Evolutionary conservation across 1,140 invertebrate genomes (phyloP).

Genomic region (Drosophila parabipectinata): DNA sequence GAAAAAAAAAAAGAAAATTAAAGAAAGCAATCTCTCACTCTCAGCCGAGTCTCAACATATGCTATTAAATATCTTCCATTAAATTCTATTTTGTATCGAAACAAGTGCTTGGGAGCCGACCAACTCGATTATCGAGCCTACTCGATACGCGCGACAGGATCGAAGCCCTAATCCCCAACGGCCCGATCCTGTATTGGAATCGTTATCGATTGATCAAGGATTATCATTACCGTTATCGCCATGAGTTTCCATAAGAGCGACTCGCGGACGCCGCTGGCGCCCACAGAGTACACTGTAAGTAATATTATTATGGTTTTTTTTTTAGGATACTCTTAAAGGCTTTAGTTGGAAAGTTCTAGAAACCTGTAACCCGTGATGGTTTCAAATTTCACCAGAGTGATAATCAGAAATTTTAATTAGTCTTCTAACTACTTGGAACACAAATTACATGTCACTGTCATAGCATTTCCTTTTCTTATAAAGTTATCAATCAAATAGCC

Average conservation of each 20-base stretch:
- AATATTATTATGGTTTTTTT: slow-evolving; percentile 1
- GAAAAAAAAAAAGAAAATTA: slow-evolving; percentile 12
- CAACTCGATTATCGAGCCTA: slow-evolving; percentile 47
- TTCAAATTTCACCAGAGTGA: not conserved
- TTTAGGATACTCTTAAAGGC: no score
- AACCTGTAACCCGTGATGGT: not conserved
- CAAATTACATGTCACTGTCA: not conserved
- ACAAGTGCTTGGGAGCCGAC: slow-evolving; percentile 70
- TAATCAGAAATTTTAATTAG: not conserved
- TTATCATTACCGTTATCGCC: slow-evolving; percentile 23
- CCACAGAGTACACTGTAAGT: slow-evolving; percentile 82
- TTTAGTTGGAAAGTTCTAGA: not conserved
- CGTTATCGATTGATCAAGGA: slow-evolving; percentile 35
- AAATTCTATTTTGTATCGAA: slow-evolving; percentile 77
- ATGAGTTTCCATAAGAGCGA: slow-evolving; percentile 84
- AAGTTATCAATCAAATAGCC: not conserved
- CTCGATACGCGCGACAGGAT: slow-evolving; percentile 41
- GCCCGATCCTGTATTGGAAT: slow-evolving; percentile 33
- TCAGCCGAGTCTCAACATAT: slow-evolving; percentile 55
- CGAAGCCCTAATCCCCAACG: slow-evolving; percentile 12
- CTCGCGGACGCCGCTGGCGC: slow-evolving; percentile 79
- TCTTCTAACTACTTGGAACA: not conserved
- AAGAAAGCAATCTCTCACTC: slow-evolving; percentile 8
- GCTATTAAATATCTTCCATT: slow-evolving; percentile 68
- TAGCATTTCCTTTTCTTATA: not conserved